phyloP scores from a whole-genome alignment of 2,888 invertebrate species.

The Drosophila koepferae region DNA sequence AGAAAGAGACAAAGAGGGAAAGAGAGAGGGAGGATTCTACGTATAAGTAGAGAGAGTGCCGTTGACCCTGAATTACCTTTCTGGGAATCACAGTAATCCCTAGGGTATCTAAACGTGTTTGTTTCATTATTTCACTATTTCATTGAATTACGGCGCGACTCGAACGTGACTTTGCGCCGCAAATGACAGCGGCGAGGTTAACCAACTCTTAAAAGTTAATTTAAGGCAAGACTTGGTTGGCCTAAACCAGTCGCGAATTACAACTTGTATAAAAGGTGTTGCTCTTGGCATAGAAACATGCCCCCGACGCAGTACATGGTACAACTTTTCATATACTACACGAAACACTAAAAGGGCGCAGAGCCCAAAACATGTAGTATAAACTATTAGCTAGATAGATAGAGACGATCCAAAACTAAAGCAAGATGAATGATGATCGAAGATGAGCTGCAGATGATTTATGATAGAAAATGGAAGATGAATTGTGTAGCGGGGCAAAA shows the following conservation, averaged over 20 bases:
- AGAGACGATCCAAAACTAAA: neutral
- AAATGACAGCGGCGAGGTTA: slow-evolving; percentile 3
- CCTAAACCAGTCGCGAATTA: slow-evolving; percentile 24
- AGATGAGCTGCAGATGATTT: neutral
- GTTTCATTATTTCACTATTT: neutral
- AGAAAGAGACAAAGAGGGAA: neutral
- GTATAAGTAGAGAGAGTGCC: neutral
- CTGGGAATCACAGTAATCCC: slow-evolving; percentile 7
- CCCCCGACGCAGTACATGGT: neutral
- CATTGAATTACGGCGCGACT: neutral
- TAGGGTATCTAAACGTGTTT: neutral
- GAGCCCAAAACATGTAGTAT: neutral
- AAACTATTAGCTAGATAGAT: neutral
- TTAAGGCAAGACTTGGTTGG: neutral
- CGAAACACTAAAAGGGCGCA: neutral
- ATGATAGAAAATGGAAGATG: neutral
- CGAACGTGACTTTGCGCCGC: slow-evolving; percentile 4
- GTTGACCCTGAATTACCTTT: slow-evolving; percentile 1
- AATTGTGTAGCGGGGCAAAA: no score
- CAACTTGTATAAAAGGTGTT: slow-evolving; percentile 7
- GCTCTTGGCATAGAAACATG: slow-evolving; percentile 4
- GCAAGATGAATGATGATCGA: neutral
- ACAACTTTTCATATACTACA: neutral
- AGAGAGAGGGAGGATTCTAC: neutral
- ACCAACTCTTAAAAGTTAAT: slow-evolving; percentile 9